Conservation (phyloP, 2,888 invertebrate species). For the Andrena camellia region DNA sequence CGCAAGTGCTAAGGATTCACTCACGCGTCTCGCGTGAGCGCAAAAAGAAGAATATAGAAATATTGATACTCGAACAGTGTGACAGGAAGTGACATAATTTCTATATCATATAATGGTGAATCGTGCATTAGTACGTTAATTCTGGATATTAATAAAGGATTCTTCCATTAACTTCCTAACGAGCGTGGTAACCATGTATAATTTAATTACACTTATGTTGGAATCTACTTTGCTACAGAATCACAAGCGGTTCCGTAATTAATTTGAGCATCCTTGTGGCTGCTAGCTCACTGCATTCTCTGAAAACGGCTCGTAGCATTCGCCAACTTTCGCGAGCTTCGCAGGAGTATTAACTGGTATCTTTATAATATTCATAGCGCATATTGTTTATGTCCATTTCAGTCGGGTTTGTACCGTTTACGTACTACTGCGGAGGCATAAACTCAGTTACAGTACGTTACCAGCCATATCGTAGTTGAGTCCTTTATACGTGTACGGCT, state of each 20-base stretch:
- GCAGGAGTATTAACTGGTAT: slow-evolving; percentile 13
- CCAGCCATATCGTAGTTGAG: background rate
- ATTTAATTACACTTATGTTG: slow-evolving; percentile 66
- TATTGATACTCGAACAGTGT: too few species aligned
- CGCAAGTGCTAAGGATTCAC: too few species aligned
- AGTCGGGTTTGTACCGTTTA: slow-evolving; percentile 6
- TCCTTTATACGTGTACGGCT: background rate
- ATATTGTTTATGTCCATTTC: slow-evolving; percentile 16
- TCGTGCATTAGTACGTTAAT: background rate
- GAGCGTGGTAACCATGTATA: slow-evolving; percentile 50
- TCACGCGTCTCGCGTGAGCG: too few species aligned
- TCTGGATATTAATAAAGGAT: slow-evolving; percentile 27
- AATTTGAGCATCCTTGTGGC: slow-evolving; percentile 65
- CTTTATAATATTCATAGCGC: slow-evolving; percentile 19
- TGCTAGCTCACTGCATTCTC: slow-evolving; percentile 40
- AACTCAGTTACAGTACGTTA: slow-evolving; percentile 3
- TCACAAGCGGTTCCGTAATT: slow-evolving; percentile 68
- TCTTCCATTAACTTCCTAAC: slow-evolving; percentile 43
- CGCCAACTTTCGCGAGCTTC: slow-evolving; percentile 27
- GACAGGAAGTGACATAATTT: too few species aligned
- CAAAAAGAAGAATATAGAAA: too few species aligned
- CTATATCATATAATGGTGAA: too few species aligned
- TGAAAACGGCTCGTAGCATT: slow-evolving; percentile 42
- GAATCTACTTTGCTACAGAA: slow-evolving; percentile 56
- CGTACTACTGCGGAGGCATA: background rate